Base-by-base conservation (phyloP, 1,140 invertebrate species). In the Rhagoletis pomonella region DNA sequence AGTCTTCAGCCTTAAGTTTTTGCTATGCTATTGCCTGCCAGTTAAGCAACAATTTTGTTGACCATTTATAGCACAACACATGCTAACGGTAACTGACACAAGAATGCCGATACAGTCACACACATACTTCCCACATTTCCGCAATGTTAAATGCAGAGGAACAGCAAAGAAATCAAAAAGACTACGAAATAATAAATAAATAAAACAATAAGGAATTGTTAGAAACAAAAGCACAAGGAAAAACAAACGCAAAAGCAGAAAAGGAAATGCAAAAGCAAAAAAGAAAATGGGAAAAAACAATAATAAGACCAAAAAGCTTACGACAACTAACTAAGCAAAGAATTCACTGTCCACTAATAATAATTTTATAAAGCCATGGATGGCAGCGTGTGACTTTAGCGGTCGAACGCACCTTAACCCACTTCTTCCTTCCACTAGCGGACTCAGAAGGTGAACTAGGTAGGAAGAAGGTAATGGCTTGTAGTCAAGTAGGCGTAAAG, bases 41-140 rank as follows among this genome's bases (percentile, higher is more conserved):
- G 10, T 5, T 55, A 5, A 81, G n/a, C 73, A 50, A 81, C 73
- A 55, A 81, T 81, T 81, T 81, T 55, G 19, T 58, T 81, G 14
- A 3, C 73, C 73, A 81, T 81, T 81, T 81, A 81, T 81, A 81
- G 73, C 73, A 55, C n/a, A 81, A 55, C 6, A 55, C 42, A 81
- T 55, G 17, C 9, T 81, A 81, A 81, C 73, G 73, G 73, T 81
- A 81, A 55, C 9, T 55, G 73, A n/a, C 73, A 81, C 55, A 81
- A 81, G 73, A 81, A 81, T 81, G 73, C n/a, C 73, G 44, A n/a
- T 9, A 81, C 55, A 81, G 17, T 55, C 73, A 29, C 73, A 81
- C 44, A 81, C 73, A 81, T 81, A 77, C 44, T 81, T 81, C 73
- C 47, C 44, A 81, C 73, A 55, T 81, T 81, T 81, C 73, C 73